Conservation (phyloP, 2,113 vertebrate species). For the Albula glossodonta region DNA sequence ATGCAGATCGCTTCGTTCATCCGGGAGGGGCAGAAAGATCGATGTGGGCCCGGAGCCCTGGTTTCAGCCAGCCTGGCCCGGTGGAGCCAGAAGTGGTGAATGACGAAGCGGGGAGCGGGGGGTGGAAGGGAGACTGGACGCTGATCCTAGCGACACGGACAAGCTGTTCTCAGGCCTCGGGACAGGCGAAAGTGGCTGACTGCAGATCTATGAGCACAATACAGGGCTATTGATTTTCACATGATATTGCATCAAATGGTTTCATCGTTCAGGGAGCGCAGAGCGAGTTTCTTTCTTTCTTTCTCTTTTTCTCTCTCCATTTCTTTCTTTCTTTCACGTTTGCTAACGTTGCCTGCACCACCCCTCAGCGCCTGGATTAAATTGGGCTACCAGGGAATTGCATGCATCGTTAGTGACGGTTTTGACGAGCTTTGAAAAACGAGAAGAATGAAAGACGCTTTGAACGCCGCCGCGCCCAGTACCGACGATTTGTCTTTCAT, state of each 20-base stretch:
- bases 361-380: conserved; percentile 51
- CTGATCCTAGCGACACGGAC: background rate
- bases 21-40: too few species aligned
- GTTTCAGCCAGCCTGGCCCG: too few species aligned
- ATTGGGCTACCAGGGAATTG: conserved; percentile 57
- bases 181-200: conserved; percentile 7
- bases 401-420: conserved; percentile 48
- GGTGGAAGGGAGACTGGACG: background rate
- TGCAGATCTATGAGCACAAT: conserved; percentile 24
- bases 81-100: too few species aligned
- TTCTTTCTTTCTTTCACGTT: conserved; percentile 11
- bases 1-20: too few species aligned
- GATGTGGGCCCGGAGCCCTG: background rate
- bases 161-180: background rate
- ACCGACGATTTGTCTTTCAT: background rate
- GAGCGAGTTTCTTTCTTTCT: conserved; percentile 33
- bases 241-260: conserved; percentile 55
- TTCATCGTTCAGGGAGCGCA: conserved; percentile 49
- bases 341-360: conserved; percentile 29
- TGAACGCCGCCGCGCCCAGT: background rate
- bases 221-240: conserved; percentile 49
- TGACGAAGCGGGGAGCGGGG: too few species aligned
- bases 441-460: conserved; percentile 18
- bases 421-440: conserved; percentile 23
- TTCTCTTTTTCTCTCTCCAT: conserved; percentile 40